Evolutionary conservation across 2,888 invertebrate species (phyloP).

Genomic region (Pseudolycoriella hygida): DNA sequence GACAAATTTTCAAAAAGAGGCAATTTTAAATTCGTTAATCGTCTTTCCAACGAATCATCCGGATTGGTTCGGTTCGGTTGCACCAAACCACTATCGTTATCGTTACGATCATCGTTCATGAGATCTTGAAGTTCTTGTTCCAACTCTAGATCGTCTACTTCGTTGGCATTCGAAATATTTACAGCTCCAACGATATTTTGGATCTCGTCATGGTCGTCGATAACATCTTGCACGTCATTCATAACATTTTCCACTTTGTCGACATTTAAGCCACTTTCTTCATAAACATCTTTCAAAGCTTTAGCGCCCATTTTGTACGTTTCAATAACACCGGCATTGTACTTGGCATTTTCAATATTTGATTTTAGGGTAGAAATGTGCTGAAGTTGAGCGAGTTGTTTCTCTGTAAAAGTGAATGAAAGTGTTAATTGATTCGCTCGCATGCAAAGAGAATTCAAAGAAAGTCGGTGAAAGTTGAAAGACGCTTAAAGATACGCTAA

Average conservation of each 20-base stretch:
- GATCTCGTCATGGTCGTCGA: slow-evolving; percentile 35
- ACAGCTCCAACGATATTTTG: slow-evolving; percentile 29
- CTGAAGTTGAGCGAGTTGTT: neutral
- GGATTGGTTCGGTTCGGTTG: neutral
- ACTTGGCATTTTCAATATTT: slow-evolving; percentile 38
- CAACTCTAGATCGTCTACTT: slow-evolving; percentile 39
- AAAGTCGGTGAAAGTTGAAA: too few relatives aligned
- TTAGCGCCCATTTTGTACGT: slow-evolving; percentile 48
- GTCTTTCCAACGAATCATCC: slow-evolving; percentile 3
- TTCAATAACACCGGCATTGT: slow-evolving; percentile 36
- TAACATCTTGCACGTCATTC: slow-evolving; percentile 52
- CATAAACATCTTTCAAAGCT: slow-evolving; percentile 46
- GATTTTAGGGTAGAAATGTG: slow-evolving; percentile 35
- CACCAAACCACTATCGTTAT: neutral
- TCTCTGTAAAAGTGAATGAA: slow-evolving; percentile 4
- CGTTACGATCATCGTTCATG: slow-evolving; percentile 20
- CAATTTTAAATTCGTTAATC: slow-evolving; percentile 2
- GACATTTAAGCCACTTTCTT: slow-evolving; percentile 44
- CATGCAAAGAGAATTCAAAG: too few relatives aligned
- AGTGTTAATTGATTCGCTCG: slow-evolving; percentile 1
- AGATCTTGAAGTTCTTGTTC: slow-evolving; percentile 49
- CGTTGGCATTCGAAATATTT: slow-evolving; percentile 30
- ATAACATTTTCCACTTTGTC: slow-evolving; percentile 52
- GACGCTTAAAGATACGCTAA: too few relatives aligned
- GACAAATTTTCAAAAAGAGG: too few relatives aligned